Evolutionary conservation across 2,888 invertebrate species (phyloP).

Genomic region (Poecilus cupreus): DNA sequence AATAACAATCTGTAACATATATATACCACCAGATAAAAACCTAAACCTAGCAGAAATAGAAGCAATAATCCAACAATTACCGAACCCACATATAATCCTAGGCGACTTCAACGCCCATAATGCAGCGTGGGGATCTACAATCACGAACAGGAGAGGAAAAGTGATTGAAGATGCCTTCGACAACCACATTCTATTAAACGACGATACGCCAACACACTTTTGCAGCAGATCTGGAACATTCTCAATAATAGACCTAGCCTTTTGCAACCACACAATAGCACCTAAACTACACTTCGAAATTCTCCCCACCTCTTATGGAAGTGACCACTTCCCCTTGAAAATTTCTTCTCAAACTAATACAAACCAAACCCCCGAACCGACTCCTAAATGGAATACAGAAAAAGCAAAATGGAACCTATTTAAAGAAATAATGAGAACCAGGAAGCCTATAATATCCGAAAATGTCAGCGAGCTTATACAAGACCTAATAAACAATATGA

Average conservation of each 20-base stretch:
- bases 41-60: neutral
- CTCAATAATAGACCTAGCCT: neutral
- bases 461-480: neutral
- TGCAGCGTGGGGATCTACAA: neutral
- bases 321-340: neutral
- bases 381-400: neutral
- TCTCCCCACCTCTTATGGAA: neutral
- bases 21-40: constrained; percentile 38
- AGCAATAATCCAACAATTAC: neutral
- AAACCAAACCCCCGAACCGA: neutral
- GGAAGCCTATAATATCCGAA: neutral
- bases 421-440: neutral
- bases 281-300: neutral
- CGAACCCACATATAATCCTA: neutral
- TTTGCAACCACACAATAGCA: neutral
- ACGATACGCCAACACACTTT: neutral
- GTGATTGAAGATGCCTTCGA: neutral
- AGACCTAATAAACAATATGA: neutral
- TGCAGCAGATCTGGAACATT: neutral
- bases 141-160: constrained; percentile 1
- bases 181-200: neutral
- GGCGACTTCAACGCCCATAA: constrained; percentile 17
- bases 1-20: neutral
- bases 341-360: neutral
- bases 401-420: neutral